Conservation (phyloP, 2,113 vertebrate species). For the Strigops habroptila region DNA sequence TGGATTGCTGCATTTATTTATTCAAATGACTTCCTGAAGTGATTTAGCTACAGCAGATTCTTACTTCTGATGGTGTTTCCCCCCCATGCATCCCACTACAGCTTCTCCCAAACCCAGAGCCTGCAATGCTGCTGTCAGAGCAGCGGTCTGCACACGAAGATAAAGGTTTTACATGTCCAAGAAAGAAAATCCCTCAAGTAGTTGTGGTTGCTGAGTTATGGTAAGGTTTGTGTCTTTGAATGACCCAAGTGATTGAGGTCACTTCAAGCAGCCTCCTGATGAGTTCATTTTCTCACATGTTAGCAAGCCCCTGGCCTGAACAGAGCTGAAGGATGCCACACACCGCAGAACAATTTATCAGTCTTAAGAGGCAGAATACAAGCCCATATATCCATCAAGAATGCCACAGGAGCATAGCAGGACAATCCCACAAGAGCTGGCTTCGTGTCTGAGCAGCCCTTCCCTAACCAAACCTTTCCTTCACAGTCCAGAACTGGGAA, state of each 20-base stretch:
- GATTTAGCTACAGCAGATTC: background rate
- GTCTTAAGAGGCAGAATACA: too few relatives aligned
- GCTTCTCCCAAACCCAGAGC: fast-evolving
- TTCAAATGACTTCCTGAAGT: background rate
- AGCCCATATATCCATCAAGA: background rate
- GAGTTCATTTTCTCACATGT: background rate
- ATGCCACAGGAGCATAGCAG: background rate
- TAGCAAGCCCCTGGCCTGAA: background rate
- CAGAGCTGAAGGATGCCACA: background rate
- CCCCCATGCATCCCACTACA: background rate
- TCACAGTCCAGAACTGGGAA: fast-evolving
- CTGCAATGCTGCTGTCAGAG: background rate
- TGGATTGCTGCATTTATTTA: background rate
- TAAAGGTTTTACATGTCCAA: background rate
- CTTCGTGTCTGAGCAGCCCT: background rate
- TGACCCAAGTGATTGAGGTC: background rate
- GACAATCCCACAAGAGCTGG: too few relatives aligned
- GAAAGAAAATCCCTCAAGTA: background rate
- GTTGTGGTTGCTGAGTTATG: background rate
- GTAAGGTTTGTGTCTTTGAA: background rate
- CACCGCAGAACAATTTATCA: background rate
- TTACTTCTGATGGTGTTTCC: too few relatives aligned
- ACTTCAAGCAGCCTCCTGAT: background rate
- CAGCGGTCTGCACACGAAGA: background rate
- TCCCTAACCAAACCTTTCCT: background rate